Base-by-base conservation (phyloP, 2,113 vertebrate genomes). In the Hassar affinis region DNA sequence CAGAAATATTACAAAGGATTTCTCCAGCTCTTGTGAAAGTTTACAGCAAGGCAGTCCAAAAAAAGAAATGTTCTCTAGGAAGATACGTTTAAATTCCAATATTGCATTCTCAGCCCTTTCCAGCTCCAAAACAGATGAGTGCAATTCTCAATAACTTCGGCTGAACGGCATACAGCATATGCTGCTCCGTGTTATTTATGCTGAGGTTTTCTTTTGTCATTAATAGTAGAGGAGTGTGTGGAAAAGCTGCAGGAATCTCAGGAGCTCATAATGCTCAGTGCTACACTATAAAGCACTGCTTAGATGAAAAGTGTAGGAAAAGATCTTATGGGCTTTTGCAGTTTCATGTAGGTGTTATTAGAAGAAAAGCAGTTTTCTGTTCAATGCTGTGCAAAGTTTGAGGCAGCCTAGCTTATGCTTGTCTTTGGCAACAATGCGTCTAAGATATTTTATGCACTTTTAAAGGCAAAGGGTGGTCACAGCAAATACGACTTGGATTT, bases 151-250 rank as follows among this genome's bases (percentile, higher is more conserved):
- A 42, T 80, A 81, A 82, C 52, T 27, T 56, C 42, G 68, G 76
- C 78, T 64, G 81, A 82, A 88, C 79, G 81, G 33, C 68, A 69
- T 42, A 33, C 49, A 27, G 77, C 68, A 79, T 71, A 62, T 56
- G 78, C 76, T 51, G 66, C 80, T 56, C 69, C 18, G 27, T 64
- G 84, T 85, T 83, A 80, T 80, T 81, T 78, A 71, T 61, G 54
- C 83, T 85, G 78, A 51, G 83, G 62, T 85, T 83, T 85, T 81
- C 76, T 79, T 85, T 84, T 77, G 85, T 82, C 59, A 72, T 84
- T 87, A 83, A 78, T 82, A 86, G 47, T 78, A 82, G 77, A 75
- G 79, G 76, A 76, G 81, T 20, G 33, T 76, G 61, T 83, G 76
- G 25, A 78, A 77, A 78, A 62, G 61, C 79, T 80, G 71, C 79